Conservation (phyloP, 2,113 vertebrate genomes). For the Corythornis madagascariensis region DNA sequence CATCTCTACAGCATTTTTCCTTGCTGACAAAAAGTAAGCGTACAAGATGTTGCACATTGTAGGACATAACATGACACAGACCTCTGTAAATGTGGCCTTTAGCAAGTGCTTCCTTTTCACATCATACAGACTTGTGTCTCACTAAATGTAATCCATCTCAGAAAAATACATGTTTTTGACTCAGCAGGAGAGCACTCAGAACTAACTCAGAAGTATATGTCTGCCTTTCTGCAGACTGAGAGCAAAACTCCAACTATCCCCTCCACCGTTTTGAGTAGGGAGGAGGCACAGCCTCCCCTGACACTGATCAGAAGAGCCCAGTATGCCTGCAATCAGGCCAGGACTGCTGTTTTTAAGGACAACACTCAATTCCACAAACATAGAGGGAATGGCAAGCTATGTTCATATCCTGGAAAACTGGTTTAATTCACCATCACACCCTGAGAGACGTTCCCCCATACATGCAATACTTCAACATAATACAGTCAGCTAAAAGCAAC, state of each 20-base stretch:
- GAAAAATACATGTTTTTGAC: not conserved
- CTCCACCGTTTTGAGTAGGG: not conserved
- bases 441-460: not conserved
- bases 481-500: not conserved
- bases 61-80: not conserved
- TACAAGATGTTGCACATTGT: not conserved
- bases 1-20: not conserved
- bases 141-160: not conserved
- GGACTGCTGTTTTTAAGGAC: not conserved
- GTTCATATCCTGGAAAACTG: not conserved
- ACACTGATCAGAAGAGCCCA: not conserved
- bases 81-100: not conserved
- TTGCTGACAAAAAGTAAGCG: not conserved
- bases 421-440: not conserved
- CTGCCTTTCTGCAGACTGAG: not conserved
- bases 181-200: not conserved
- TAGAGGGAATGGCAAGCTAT: not conserved
- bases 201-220: not conserved
- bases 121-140: not conserved
- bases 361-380: not conserved
- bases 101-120: not conserved
- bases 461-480: not conserved
- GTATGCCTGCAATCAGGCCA: not conserved
- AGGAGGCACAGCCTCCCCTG: not conserved
- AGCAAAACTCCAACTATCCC: not conserved